phyloP scores from a whole-genome alignment of 2,797 vertebrate species.

The Pipistrellus pygmaeus region DNA sequence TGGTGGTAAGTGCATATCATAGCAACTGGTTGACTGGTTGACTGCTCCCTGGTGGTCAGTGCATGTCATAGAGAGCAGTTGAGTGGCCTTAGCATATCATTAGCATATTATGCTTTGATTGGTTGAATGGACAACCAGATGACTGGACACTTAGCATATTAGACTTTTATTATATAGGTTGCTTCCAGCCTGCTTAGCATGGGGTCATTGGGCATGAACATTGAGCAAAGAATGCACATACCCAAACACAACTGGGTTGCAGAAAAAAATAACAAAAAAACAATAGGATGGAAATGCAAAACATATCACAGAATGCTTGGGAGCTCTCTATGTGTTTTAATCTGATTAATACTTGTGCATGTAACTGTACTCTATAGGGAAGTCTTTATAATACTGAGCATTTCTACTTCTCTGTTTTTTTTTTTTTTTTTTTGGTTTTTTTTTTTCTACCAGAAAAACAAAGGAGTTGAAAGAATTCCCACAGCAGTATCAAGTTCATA shows the following conservation, averaged over 20 bases:
- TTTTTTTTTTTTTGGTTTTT: slow-evolving; percentile 6
- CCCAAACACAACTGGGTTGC: background rate
- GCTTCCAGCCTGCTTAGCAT: background rate
- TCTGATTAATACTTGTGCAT: background rate
- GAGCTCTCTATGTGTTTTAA: background rate
- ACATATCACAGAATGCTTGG: background rate
- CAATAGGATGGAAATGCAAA: background rate
- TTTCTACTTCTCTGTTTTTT: background rate
- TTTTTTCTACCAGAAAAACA: background rate
- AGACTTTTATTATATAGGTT: background rate
- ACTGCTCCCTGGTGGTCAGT: too few relatives aligned
- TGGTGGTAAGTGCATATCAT: too few relatives aligned
- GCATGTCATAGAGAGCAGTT: too few relatives aligned
- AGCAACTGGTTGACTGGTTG: too few relatives aligned
- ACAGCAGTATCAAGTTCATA: background rate
- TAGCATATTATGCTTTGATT: too few relatives aligned
- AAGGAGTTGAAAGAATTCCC: background rate
- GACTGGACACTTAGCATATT: too few relatives aligned
- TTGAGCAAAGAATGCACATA: background rate
- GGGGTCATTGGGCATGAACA: background rate
- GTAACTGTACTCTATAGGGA: background rate
- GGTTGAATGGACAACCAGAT: too few relatives aligned
- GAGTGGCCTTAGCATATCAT: too few relatives aligned
- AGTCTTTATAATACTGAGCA: background rate
- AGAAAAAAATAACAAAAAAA: background rate